Base-by-base conservation (phyloP, 2,113 vertebrate species). In the Larimichthys polyactis region DNA sequence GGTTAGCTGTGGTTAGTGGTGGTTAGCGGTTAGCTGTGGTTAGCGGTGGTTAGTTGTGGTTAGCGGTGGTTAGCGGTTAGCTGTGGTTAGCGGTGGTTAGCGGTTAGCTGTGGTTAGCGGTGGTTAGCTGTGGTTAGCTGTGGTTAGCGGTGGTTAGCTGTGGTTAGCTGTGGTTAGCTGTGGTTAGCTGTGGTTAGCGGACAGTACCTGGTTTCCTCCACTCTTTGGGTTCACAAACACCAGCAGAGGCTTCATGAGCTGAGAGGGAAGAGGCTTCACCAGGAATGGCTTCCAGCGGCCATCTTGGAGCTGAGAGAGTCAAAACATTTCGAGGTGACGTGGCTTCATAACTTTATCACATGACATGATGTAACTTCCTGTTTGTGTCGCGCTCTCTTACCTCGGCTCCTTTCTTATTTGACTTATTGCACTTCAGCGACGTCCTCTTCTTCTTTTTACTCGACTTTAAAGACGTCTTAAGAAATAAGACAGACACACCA, bases 221-320 rank as follows among this genome's bases (percentile, higher is more conserved):
- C 98, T 99, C 91, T 97, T 99, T 7, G 98, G 98, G 90, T 99
- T 99, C 59, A 99, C 97, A 66, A 99, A 99, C 88, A 99, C 98
- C 91, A 99, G 94, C 91, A 99, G 90, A 12, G 98, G 98, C 92
- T 99, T 99, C 96, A 98, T 98, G 57, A 98, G 96, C 73, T 96
- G 97, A n/a, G 97, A 98, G 0, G 97, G 97, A 58, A 97, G 94
- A 1, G 97, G 97, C 83, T 97, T 97, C 84, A 99, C 96, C 84
- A 98, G 94, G 89, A 99, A 99, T 22, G 97, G 97, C 87, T 95
- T 97, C 97, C 97, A 97, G 69, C 96, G 96, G 68, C 96, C 95
- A 85, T 99, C 98, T 95, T 99, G 91, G 58, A 88, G 1, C 88
- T 91, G 73, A 75, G 19, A 60, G 2, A 36, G 62, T 16, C n/a